Conservation (phyloP, 2,888 invertebrate species). For the Chironomus riparius region DNA sequence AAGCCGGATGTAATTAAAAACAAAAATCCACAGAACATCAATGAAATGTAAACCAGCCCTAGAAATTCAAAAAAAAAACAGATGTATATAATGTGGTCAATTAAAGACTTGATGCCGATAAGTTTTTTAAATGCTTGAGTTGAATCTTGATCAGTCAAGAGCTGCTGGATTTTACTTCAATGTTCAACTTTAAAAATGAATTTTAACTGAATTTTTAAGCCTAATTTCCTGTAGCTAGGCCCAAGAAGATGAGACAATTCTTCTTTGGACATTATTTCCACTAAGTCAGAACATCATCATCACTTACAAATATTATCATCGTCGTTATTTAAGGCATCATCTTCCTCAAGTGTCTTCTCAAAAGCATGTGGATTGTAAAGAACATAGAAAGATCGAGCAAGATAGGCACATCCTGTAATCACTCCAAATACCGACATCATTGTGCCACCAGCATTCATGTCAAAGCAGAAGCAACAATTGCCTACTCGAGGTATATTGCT, state of each 20-base stretch:
- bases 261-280: too few species aligned
- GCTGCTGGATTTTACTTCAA: too few species aligned
- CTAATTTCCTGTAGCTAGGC: too few species aligned
- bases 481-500: constrained; percentile 15
- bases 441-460: constrained; percentile 20
- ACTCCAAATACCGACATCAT: constrained; percentile 4
- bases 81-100: not conserved
- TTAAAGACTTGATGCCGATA: too few species aligned
- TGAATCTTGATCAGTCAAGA: too few species aligned
- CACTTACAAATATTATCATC: constrained; percentile 10
- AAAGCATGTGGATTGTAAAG: not conserved
- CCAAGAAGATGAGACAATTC: too few species aligned
- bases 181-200: too few species aligned
- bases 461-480: constrained; percentile 22
- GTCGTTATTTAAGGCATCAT: constrained; percentile 20
- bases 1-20: constrained; percentile 10
- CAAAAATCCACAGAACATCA: constrained; percentile 18
- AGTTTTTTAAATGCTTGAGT: not conserved
- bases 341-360: constrained; percentile 6
- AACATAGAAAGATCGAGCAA: constrained; percentile 13
- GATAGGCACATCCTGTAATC: constrained; percentile 10
- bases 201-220: too few species aligned
- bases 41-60: constrained; percentile 13
- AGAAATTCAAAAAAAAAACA: not conserved
- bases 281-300: not conserved